Base-by-base conservation (phyloP, 1,140 invertebrate genomes). In the Mylabris phalerata region DNA sequence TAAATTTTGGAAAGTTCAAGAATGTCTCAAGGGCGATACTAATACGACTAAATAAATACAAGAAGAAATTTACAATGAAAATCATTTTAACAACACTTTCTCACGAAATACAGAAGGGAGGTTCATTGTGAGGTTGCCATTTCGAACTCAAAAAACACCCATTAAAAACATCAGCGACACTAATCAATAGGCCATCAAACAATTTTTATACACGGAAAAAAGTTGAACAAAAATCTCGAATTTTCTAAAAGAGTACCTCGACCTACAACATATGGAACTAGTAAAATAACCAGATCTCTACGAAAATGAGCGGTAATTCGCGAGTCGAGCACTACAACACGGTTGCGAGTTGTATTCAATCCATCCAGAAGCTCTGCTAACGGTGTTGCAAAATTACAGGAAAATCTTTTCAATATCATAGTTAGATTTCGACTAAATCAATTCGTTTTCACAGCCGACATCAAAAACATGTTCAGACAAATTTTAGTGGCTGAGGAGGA, bases 391-490 rank as follows among this genome's bases (percentile, higher is more conserved):
- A 68, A 60, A 11, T 38, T 73, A 11, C 71, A 73, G 49, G 45
- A 62, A 11, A 62, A 72, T 43, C 45, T 75, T 38, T 64, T 72
- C 24, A 59, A 62, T 2, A 64, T 71, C 9, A 9, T 75, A 7
- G 24, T 70, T 3, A 48, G 60, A 43, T 75, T 75, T 61, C 39
- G 71, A 43, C 59, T 25, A 10, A 60, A 71, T 59, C 24, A 48
- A 40, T 61, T 64, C 44, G 73, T 69, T 2, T 50, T 73, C 19
- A 68, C 63, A 9, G 72, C 66, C 4, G 75, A 77, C 57, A 70
- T 77, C 9, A 57, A 61, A 19, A 75, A 78, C 61, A 76, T 76
- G 72, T 75, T 71, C 60, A 52, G 71, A 9, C 68, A 73, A 50
- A 61, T 75, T 25, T 48, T 50, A 9, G 61, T 76, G 4, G 41